phyloP scores from a whole-genome alignment of 2,797 vertebrate genomes.

The Picus viridis region DNA sequence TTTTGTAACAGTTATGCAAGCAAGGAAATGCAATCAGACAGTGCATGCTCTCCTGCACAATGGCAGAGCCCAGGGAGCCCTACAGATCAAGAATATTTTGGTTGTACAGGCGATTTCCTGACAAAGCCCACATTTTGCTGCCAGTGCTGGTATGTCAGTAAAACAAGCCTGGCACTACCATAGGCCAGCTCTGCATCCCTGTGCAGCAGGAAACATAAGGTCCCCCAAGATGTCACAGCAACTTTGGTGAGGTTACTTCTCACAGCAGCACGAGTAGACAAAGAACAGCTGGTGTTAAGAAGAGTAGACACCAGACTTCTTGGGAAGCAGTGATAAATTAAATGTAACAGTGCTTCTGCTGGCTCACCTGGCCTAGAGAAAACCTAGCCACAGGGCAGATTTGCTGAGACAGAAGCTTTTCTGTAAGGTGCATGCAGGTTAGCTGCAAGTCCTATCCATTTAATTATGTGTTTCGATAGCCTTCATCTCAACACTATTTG shows the following conservation, averaged over 20 bases:
- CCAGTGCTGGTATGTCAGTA: not conserved
- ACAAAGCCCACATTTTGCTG: not conserved
- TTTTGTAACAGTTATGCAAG: not conserved
- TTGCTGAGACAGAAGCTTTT: not conserved
- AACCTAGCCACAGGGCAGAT: not conserved
- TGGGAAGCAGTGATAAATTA: not conserved
- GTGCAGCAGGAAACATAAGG: not conserved
- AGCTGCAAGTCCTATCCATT: not conserved
- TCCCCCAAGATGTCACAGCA: not conserved
- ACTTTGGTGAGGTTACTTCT: not conserved
- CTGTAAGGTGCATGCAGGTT: not conserved
- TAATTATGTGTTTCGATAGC: not conserved
- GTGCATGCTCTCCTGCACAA: accelerated
- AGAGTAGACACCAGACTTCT: not conserved
- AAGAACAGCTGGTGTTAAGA: not conserved
- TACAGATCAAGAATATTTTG: not conserved
- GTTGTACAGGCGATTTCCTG: not conserved
- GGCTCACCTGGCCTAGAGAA: not conserved
- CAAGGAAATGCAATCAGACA: not conserved
- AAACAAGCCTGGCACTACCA: not conserved
- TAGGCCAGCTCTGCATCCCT: accelerated
- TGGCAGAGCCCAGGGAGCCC: not conserved
- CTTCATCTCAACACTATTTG: not conserved
- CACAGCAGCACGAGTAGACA: not conserved
- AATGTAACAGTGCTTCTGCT: not conserved